Evolutionary conservation across 1,140 invertebrate genomes (phyloP).

Genomic region (Brachionus manjavacas): DNA sequence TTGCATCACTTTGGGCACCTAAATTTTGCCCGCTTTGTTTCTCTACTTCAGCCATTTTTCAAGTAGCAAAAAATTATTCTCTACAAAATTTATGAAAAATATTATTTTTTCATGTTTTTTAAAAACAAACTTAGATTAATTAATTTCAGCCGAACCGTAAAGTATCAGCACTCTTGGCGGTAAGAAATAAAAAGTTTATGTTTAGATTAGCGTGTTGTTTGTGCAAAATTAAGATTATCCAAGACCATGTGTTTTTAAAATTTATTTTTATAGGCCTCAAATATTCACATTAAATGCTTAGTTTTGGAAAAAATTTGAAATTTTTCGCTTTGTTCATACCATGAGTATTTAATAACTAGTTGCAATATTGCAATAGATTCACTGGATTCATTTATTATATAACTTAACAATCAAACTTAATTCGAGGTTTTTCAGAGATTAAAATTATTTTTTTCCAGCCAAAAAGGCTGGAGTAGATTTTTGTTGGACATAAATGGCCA

Average conservation of each 20-base stretch:
- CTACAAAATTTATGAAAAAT: neutral
- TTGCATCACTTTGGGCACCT: neutral
- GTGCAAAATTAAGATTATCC: neutral
- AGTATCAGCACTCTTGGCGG: neutral
- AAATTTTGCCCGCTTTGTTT: neutral
- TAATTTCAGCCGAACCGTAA: neutral
- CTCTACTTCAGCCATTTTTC: constrained; percentile 13
- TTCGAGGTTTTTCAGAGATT: neutral
- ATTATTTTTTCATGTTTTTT: neutral
- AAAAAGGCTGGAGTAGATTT: neutral
- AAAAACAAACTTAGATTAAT: neutral
- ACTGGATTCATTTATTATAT: neutral
- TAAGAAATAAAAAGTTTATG: neutral
- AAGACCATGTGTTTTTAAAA: constrained; percentile 21
- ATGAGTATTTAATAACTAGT: neutral
- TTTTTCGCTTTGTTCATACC: neutral
- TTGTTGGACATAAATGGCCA: neutral
- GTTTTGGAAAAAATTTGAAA: constrained; percentile 6
- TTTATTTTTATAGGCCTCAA: neutral
- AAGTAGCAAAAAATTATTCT: neutral
- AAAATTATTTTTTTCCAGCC: neutral
- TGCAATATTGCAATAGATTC: constrained; percentile 36
- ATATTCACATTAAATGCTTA: constrained; percentile 10
- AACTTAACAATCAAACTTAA: constrained; percentile 32
- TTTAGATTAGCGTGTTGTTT: neutral